Conservation (phyloP, 2,797 vertebrate species). For the Pseudochirops corinnae region DNA sequence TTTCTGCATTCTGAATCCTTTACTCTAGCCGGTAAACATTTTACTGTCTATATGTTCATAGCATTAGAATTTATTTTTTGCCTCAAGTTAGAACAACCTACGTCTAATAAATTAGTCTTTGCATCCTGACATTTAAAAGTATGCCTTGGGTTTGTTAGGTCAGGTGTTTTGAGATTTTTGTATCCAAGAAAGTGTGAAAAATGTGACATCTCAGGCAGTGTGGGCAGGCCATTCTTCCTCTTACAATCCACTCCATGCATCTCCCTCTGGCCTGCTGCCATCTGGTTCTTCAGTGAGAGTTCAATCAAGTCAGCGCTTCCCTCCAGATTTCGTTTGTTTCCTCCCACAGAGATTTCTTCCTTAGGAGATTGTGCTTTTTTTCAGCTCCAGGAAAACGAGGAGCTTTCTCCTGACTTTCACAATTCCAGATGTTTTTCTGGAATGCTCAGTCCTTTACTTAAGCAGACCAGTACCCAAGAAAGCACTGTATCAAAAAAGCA, state of each 20-base stretch:
- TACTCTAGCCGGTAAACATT: not conserved
- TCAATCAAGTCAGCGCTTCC: conserved; percentile 90
- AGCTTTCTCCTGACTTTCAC: conserved; percentile 69
- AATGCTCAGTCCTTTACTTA: not conserved
- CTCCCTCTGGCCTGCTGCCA: conserved; percentile 90
- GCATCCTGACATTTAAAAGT: not conserved
- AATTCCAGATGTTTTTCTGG: conserved; percentile 67
- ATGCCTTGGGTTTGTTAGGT: not conserved
- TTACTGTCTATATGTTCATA: not conserved
- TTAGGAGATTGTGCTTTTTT: conserved; percentile 78
- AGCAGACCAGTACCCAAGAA: not conserved
- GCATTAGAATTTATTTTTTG: not conserved
- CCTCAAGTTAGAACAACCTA: not conserved
- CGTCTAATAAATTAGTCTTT: not conserved
- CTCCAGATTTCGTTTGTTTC: conserved; percentile 90
- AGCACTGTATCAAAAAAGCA: not conserved
- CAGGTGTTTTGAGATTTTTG: not conserved
- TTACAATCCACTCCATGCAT: conserved; percentile 58
- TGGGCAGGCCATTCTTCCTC: not conserved
- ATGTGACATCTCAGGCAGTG: not conserved
- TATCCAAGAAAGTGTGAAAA: not conserved
- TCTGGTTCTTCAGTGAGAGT: conserved; percentile 92
- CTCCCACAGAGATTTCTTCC: conserved; percentile 81
- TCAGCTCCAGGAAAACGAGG: conserved; percentile 73
- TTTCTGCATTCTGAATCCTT: not conserved